Evolutionary conservation across 2,888 invertebrate genomes (phyloP), one percentile per base, ranked within the genome.

Genomic region (Miltochrista miniata): DNA sequence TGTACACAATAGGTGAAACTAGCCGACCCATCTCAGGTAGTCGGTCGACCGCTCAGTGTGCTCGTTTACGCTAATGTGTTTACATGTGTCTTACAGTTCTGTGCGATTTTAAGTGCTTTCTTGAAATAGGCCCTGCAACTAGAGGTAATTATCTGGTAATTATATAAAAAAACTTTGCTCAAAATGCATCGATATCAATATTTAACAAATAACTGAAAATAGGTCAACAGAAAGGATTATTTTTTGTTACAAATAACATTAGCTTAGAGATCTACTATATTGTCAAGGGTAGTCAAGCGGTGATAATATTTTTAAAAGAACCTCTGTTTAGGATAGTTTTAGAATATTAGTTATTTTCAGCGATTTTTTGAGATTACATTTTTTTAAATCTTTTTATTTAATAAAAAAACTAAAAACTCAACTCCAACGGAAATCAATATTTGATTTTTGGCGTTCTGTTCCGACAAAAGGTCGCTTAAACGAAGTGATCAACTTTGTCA

Each of bases 391-490:
- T 14, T 34, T 42, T 42, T 42, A 7, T 3, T 42, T 34, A 49
- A n/a, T n/a, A n/a, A n/a, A n/a, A n/a, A n/a, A n/a, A n/a, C n/a
- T 44, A 54, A 49, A 18, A 46, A 37, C 35, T 36, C 49, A 34
- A 36, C 42, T 54, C 36, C 41, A 42, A 37, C 53, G 53, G 40
- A 46, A 49, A 47, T 39, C 46, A 1, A 11, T 47, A 31, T 47
- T 51, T 31, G 47, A 47, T 8, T 47, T 47, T 51, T 51, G 51
- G 54, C 54, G 40, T 45, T 55, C 54, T 38, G 37, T 41, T 18
- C 47, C 54, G 34, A 12, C 48, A 24, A 50, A 55, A 45, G 45
- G 41, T 12, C 36, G 51, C 47, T 47, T 51, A 48, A 38, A 37
- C 40, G n/a, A 48, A 51, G 47, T 55, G 31, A 42, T 55, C 14